phyloP scores from a whole-genome alignment of 2,113 vertebrate genomes.

The Otis tarda region DNA sequence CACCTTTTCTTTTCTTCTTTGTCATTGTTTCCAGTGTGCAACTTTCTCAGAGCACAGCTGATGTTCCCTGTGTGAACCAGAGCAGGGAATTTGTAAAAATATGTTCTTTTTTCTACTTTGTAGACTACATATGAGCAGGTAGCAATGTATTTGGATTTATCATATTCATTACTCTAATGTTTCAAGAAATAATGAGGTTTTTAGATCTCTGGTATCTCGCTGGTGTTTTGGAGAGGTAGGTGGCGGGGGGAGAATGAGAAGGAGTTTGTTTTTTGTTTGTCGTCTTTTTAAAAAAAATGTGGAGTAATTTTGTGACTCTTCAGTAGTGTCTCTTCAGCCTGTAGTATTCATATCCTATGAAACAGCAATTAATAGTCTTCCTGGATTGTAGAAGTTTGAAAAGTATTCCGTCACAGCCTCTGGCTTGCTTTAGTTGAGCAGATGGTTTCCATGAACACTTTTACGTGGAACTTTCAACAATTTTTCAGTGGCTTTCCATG shows the following conservation, averaged over 20 bases:
- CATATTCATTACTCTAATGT: not conserved
- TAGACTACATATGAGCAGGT: not conserved
- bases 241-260: fast-evolving
- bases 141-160: not conserved
- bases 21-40: not conserved
- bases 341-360: not conserved
- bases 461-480: not conserved
- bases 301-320: not conserved
- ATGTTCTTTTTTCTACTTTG: not conserved
- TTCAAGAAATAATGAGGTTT: not conserved
- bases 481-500: not conserved
- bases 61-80: not conserved
- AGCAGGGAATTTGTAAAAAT: not conserved
- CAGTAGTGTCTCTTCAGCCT: not conserved
- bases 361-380: not conserved
- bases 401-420: not conserved
- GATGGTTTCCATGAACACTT: not conserved
- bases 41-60: not conserved
- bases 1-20: not conserved
- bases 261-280: not conserved
- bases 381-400: not conserved
- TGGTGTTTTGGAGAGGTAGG: no score
- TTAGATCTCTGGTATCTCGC: not conserved
- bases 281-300: not conserved
- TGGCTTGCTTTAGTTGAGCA: not conserved